phyloP scores from a whole-genome alignment of 2,113 vertebrate species.

The Tachysurus fulvidraco region DNA sequence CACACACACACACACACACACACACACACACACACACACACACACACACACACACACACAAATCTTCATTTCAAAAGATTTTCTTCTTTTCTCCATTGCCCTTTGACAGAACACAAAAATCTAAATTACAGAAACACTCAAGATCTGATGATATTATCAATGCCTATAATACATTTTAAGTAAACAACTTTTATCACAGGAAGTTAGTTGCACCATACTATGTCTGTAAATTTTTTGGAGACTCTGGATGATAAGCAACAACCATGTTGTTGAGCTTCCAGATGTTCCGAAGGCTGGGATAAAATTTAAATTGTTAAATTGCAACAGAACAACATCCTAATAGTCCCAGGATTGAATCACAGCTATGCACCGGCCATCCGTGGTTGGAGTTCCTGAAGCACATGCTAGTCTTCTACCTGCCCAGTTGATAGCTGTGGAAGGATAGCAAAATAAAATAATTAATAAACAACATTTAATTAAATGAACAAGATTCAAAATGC shows the following conservation, averaged over 20 bases:
- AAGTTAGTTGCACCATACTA: background rate
- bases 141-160: background rate
- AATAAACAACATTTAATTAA: background rate
- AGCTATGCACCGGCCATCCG: background rate
- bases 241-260: too few species aligned
- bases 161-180: background rate
- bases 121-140: background rate
- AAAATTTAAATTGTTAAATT: background rate
- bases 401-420: background rate
- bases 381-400: background rate
- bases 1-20: constrained; percentile 9
- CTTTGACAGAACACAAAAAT: background rate
- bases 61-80: background rate
- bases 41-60: constrained; percentile 11
- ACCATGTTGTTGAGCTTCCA: background rate
- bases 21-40: constrained; percentile 17
- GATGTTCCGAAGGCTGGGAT: background rate
- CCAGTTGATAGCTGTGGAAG: background rate
- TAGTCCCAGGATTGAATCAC: background rate
- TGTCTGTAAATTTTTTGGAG: background rate
- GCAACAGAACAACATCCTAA: background rate
- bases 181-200: background rate
- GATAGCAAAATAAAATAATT: background rate
- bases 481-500: background rate
- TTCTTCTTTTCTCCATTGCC: background rate